Evolutionary conservation across 2,888 invertebrate genomes (phyloP).

Genomic region (Emmelina monodactyla): DNA sequence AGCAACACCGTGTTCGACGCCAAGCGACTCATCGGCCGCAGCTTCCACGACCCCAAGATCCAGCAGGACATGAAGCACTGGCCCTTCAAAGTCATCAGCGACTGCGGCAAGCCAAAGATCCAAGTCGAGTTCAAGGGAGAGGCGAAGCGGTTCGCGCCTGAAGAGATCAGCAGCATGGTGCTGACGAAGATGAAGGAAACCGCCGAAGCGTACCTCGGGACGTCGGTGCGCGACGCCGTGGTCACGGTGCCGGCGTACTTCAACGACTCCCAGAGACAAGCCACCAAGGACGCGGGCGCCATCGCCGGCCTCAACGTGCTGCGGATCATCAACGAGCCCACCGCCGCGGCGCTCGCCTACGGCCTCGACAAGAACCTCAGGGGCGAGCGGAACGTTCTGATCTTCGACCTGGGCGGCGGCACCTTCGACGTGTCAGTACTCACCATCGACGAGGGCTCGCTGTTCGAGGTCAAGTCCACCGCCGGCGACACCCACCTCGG

Average conservation of each 20-base stretch:
- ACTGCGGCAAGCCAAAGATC: constrained; percentile 71
- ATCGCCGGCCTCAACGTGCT: constrained; percentile 80
- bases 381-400: constrained; percentile 69
- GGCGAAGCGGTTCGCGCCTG: constrained; percentile 69
- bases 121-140: constrained; percentile 71
- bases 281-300: constrained; percentile 82
- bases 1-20: constrained; percentile 81
- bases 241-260: constrained; percentile 83
- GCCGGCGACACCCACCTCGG: constrained; percentile 87
- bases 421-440: constrained; percentile 86
- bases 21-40: constrained; percentile 82
- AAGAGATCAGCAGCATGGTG: constrained; percentile 76
- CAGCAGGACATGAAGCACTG: constrained; percentile 82
- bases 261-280: constrained; percentile 77
- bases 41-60: constrained; percentile 76
- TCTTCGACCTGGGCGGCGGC: constrained; percentile 71
- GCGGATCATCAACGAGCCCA: constrained; percentile 84
- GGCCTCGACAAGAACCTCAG: constrained; percentile 72
- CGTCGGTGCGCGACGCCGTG: constrained; percentile 72
- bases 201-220: constrained; percentile 75
- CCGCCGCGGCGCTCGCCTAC: constrained; percentile 77
- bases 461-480: constrained; percentile 83
- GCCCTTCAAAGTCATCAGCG: constrained; percentile 79
- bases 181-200: constrained; percentile 67
- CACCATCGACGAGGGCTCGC: constrained; percentile 78